A percentile compares a stretch with the other conserved stretches of the same genome.
phyloP scores from a whole-genome alignment of 2,113 vertebrate genomes.

The Arenaria interpres region DNA sequence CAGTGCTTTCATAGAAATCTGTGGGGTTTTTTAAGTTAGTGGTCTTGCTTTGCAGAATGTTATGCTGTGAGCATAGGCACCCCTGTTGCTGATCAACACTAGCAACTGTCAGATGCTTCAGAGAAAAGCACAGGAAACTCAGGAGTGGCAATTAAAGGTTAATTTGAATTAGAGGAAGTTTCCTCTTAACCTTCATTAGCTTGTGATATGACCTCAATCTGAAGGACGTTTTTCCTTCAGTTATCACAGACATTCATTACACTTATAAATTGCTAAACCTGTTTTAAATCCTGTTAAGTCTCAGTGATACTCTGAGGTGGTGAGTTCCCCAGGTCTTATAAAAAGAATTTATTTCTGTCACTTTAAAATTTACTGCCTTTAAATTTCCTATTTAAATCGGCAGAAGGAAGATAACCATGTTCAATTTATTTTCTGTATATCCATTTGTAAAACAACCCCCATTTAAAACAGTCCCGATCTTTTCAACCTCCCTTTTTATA shows the following conservation, averaged over 20 bases:
- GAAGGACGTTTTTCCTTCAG: background rate
- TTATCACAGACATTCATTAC: constrained; percentile 6
- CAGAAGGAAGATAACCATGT: background rate
- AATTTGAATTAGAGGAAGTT: constrained; percentile 16
- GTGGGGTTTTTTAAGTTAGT: background rate
- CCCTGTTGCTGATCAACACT: background rate
- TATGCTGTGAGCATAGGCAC: background rate
- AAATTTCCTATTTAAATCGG: background rate
- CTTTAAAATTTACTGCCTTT: constrained; percentile 14
- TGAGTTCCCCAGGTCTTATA: background rate
- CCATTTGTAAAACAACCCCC: background rate
- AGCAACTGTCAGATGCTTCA: background rate
- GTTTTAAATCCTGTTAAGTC: background rate
- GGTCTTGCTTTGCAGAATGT: background rate
- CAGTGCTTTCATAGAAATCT: background rate
- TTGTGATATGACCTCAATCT: background rate
- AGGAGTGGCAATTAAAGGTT: constrained; percentile 27
- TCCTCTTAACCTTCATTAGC: constrained; percentile 36
- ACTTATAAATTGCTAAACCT: background rate
- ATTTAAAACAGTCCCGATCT: background rate
- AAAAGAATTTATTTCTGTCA: background rate
- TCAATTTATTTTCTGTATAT: constrained; percentile 12
- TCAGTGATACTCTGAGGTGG: background rate
- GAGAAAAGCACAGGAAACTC: background rate
- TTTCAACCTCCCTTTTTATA: background rate